Base-by-base conservation (phyloP, 2,888 invertebrate genomes). In the Eristalinus sepulchralis region DNA sequence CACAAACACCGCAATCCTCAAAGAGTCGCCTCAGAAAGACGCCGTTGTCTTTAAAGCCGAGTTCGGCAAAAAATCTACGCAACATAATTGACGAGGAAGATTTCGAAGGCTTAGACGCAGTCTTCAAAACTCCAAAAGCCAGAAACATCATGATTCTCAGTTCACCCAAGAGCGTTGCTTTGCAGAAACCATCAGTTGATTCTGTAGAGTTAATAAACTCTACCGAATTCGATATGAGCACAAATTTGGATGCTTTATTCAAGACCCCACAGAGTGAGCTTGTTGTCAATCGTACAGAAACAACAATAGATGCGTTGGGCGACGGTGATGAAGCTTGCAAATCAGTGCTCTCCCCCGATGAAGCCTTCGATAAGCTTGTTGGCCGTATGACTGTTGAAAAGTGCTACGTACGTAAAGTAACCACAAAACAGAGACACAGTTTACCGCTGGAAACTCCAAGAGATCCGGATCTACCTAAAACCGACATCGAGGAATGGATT, bases 91-190 rank as follows among this genome's bases (percentile, higher is more conserved):
- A 85, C 34, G 64, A 66, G 2, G 83, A 88, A 39, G 85, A 84
- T 9, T 70, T 86, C n/a, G 89, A 89, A 36, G 85, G 83, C 3
- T 83, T 90, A 0, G 91, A 91, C 11, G 67, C 88, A 63, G 90
- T 89, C 60, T 89, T 92, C 13, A 91, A 90, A 60, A 92, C 92
- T 11, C 92, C 92, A 11, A 89, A 91, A 24, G 91, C 91, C 11
- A 91, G 90, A 80, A 89, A 90, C 70, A 80, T 91, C 0, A 92
- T 92, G 92, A 89, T 92, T 57, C 89, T 91, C 5, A 90, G 88
- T 34, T 89, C 91, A 0, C 92, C 92, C 0, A 90, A 91, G 3
- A 92, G 92, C 86, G 66, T 85, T n/a, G 89, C 90, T 0, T 86
- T 91, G 8, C 84, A 91, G 20, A 89, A 91, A 53, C 85, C 89